These are phyloP conservation scores for Eubasilissa regina DNA, from an alignment of 1,140 invertebrate species.

Conservation along the genomic window DNA sequence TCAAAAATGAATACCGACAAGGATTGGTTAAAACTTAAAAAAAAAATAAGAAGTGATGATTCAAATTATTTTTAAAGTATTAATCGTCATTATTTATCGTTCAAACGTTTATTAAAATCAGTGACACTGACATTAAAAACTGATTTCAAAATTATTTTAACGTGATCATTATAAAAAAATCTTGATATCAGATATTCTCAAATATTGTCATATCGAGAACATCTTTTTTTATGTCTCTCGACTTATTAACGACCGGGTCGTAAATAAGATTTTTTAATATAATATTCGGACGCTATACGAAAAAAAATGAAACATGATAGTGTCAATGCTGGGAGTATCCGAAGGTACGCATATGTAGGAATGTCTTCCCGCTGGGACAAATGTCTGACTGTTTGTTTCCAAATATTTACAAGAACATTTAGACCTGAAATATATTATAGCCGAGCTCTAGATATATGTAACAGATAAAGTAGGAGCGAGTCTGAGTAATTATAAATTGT, in stretches of 20 bases:
- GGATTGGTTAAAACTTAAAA: too few relatives aligned
- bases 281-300: constrained; percentile 33
- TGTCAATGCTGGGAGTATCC: constrained; percentile 10
- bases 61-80: too few relatives aligned
- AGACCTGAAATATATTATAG: constrained; percentile 59
- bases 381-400: constrained; percentile 58
- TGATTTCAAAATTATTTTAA: constrained; percentile 24
- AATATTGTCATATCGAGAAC: constrained; percentile 45
- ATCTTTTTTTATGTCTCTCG: constrained; percentile 32
- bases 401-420: constrained; percentile 59
- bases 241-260: constrained; percentile 18
- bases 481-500: constrained; percentile 60
- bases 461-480: constrained; percentile 55
- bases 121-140: not conserved
- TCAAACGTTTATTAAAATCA: too few relatives aligned
- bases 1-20: too few relatives aligned
- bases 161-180: constrained; percentile 24
- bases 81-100: too few relatives aligned
- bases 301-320: constrained; percentile 48
- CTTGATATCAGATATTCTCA: constrained; percentile 39
- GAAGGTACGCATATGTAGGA: constrained; percentile 15
- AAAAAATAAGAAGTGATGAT: too few relatives aligned
- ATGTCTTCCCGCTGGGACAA: constrained; percentile 52
- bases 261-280: constrained; percentile 45
- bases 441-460: constrained; percentile 56